These are phyloP conservation scores for Ormyrus rosae DNA, from an alignment of 2,888 invertebrate species.

Conservation along the genomic window DNA sequence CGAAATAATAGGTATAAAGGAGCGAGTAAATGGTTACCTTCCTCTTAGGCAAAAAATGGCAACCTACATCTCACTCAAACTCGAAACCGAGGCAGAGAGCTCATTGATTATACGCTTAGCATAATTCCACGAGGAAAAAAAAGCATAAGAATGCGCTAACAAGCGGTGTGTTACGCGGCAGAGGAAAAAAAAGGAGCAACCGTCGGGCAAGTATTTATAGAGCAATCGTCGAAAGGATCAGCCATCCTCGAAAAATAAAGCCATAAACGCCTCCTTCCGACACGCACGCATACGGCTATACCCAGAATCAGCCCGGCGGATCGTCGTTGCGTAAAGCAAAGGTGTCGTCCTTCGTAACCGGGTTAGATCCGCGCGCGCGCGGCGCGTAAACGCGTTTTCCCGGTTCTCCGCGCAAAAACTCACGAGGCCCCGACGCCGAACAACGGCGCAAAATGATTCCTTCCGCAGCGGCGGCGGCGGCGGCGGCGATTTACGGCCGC, in stretches of 20 bases:
- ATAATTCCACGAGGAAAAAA: no score
- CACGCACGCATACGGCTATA: not conserved
- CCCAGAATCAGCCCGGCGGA: not conserved
- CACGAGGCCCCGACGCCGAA: not conserved
- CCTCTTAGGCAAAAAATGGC: no score
- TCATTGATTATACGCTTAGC: no score
- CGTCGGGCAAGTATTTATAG: not conserved
- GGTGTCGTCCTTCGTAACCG: slow-evolving; percentile 43
- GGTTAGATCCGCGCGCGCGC: slow-evolving; percentile 23
- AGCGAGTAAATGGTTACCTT: no score
- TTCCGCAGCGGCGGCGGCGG: not conserved
- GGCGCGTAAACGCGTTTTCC: slow-evolving; percentile 46
- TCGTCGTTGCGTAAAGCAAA: slow-evolving; percentile 36
- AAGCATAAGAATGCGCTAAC: no score
- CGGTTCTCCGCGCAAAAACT: slow-evolving; percentile 16
- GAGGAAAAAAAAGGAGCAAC: no score
- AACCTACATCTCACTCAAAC: no score
- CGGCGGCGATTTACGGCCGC: not conserved
- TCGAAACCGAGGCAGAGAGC: no score
- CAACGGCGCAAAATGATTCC: slow-evolving; percentile 1
- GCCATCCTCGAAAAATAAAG: slow-evolving; percentile 30
- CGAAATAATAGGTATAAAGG: no score
- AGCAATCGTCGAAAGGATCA: slow-evolving; percentile 9
- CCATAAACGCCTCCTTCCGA: slow-evolving; percentile 40
- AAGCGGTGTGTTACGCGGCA: no score